Base-by-base conservation (phyloP, 2,113 vertebrate genomes). In the Trochalopteron elliotii region DNA sequence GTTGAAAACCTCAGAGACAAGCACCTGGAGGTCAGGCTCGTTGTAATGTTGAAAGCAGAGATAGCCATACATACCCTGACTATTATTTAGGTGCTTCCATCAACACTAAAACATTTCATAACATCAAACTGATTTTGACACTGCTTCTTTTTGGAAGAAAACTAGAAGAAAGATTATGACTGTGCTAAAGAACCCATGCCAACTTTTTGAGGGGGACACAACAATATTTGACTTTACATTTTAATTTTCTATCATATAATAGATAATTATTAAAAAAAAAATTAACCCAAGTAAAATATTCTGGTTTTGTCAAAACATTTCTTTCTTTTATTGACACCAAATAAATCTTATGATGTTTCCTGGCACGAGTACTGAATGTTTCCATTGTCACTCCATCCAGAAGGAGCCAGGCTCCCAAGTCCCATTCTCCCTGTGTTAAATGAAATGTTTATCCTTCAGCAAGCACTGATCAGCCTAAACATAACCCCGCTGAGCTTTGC, bases 291-390 rank as follows among this genome's bases (percentile, higher is more conserved):
- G 64, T 23, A 82, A 93, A 91, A 87, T 91, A 85, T 83, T 92
- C 68, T 39, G 31, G 4, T n/a, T 94, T 95, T 94, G 87, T 94
- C 87, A 96, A 95, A 92, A 87, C 8, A 77, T 69, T 76, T 59
- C 56, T 76, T 69, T 67, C 19, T 71, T 86, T 89, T 87, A 84
- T 87, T 92, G 92, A 95, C 91, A 75, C 56, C 39, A 87, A 87
- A 87, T 71, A 31, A 72, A 87, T 90, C 40, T 71, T 75, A 49
- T 44, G 65, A 92, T 82, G 6, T 87, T 91, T 92, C 52, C 69
- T 95, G 95, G 91, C 83, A 87, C 24, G 18, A 71, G 24, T 49
- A 63, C 56, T 56, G 77, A 92, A 47, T 89, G 17, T 92, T 95
- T 90, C 87, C 80, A 78, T 87, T 94, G 68, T 95, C 93, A 60